These are phyloP conservation scores for Patagioenas fasciata DNA, from an alignment of 2,113 vertebrate species.

Conservation along the genomic window DNA sequence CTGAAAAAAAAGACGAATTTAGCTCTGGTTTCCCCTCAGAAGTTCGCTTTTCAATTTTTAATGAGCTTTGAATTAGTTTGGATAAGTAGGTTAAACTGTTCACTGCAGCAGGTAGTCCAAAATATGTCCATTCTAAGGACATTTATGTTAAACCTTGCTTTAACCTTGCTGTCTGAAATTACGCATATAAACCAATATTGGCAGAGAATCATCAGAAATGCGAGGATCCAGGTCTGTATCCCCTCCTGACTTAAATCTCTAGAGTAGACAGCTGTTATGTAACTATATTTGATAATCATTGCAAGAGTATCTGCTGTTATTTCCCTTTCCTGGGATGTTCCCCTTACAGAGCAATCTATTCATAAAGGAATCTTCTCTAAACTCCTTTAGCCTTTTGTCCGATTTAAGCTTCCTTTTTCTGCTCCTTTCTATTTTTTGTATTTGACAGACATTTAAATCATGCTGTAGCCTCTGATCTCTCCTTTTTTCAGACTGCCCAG, in stretches of 20 bases:
- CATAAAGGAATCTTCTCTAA: conserved; percentile 6
- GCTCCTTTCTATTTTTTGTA: not conserved
- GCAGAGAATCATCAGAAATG: not conserved
- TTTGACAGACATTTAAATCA: not conserved
- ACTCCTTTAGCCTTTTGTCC: conserved; percentile 11
- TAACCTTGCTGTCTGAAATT: conserved; percentile 30
- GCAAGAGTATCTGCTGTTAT: not conserved
- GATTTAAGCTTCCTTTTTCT: not conserved
- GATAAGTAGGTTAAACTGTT: conserved; percentile 2
- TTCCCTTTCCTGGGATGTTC: conserved; percentile 14
- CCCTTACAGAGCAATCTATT: not conserved
- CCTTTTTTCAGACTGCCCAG: not conserved
- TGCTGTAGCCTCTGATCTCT: not conserved
- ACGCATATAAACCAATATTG: conserved; percentile 10
- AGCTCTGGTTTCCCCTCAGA: not conserved
- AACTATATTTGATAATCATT: not conserved
- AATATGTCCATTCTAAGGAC: not conserved
- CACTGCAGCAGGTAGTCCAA: not conserved
- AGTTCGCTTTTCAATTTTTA: not conserved
- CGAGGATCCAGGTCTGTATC: not conserved
- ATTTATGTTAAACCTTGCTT: not conserved
- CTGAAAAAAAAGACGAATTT: not conserved
- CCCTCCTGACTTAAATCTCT: not conserved
- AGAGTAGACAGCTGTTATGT: not conserved
- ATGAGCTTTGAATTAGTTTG: not conserved